phyloP scores from a whole-genome alignment of 2,888 invertebrate species.

The Liopterus haemorrhoidalis region DNA sequence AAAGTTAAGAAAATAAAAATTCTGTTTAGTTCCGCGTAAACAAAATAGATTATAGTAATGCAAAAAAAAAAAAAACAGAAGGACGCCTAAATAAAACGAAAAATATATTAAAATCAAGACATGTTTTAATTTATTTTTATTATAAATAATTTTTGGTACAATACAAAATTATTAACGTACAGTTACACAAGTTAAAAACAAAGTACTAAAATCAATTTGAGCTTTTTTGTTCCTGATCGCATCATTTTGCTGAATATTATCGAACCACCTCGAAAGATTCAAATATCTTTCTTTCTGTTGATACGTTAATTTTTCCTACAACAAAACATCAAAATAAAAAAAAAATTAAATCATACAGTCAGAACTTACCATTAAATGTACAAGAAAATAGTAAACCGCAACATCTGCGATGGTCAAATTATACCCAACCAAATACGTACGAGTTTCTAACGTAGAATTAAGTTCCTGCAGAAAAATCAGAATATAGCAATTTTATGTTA shows the following conservation, averaged over 20 bases:
- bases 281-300: constrained; percentile 63
- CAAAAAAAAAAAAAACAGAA: neutral
- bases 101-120: too few species aligned
- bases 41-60: neutral
- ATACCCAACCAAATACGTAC: constrained; percentile 55
- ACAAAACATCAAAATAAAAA: constrained; percentile 34
- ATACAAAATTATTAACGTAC: constrained; percentile 18
- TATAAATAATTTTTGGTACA: neutral
- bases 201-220: constrained; percentile 47
- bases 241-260: constrained; percentile 66
- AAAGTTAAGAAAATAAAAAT: too few species aligned
- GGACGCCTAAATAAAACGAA: neutral
- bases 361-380: constrained; percentile 58
- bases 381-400: constrained; percentile 61
- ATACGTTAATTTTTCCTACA: constrained; percentile 58
- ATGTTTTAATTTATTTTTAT: too few species aligned
- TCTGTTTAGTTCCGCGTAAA: too few species aligned
- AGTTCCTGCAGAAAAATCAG: constrained; percentile 47
- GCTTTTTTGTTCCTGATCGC: constrained; percentile 52
- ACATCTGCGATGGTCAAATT: constrained; percentile 62
- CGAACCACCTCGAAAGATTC: constrained; percentile 71
- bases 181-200: constrained; percentile 38
- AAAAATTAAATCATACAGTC: constrained; percentile 26
- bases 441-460: constrained; percentile 48
- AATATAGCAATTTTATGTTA: neutral